Conservation (phyloP, 2,888 invertebrate species). For the Blera fallax region DNA sequence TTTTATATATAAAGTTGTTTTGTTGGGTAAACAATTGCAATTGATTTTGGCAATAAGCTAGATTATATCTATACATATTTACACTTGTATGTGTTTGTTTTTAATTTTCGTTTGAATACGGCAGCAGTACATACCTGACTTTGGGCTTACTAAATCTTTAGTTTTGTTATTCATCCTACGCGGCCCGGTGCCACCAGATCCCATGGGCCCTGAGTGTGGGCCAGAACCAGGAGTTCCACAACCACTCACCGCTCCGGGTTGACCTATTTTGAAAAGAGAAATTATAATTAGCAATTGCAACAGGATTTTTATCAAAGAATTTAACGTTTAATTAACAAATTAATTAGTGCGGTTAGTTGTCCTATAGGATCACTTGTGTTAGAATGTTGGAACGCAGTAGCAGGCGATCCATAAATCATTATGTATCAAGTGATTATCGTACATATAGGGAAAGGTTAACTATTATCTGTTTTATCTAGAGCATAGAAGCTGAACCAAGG, state of each 20-base stretch:
- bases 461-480: no score
- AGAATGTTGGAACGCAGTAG: no score
- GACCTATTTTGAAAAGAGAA: constrained; percentile 75
- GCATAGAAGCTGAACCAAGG: no score
- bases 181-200: constrained; percentile 81
- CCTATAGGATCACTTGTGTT: no score
- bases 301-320: background rate
- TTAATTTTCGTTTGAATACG: background rate
- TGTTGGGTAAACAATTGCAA: constrained; percentile 54
- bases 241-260: constrained; percentile 80
- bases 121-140: constrained; percentile 80
- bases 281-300: background rate
- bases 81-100: constrained; percentile 73
- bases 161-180: constrained; percentile 82
- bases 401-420: no score
- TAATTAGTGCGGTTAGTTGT: no score
- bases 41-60: constrained; percentile 69
- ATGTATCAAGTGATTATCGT: no score
- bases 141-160: constrained; percentile 82
- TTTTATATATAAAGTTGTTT: constrained; percentile 16
- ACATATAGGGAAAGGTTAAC: no score
- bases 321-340: no score
- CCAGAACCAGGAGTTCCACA: constrained; percentile 82
- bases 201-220: constrained; percentile 81
- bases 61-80: constrained; percentile 70